phyloP scores from a whole-genome alignment of 2,888 invertebrate species.

The Tillus elongatus region DNA sequence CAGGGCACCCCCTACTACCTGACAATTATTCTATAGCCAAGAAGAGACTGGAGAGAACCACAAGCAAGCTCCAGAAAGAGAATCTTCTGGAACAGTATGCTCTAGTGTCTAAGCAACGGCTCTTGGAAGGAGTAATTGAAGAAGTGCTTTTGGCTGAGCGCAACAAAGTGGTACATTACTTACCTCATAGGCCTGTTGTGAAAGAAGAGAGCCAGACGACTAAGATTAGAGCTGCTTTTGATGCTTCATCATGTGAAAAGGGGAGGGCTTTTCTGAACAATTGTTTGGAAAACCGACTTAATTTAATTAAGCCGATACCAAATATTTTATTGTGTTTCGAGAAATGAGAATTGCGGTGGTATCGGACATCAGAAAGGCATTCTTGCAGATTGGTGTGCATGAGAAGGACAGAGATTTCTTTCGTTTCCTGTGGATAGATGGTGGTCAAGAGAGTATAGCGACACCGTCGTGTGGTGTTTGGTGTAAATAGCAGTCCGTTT shows the following conservation, averaged over 20 bases:
- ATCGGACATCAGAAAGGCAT: slow-evolving; percentile 28
- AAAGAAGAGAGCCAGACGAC: slow-evolving; percentile 19
- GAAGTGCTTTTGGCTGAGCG: background rate
- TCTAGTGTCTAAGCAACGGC: slow-evolving; percentile 26
- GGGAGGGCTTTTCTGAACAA: slow-evolving; percentile 24
- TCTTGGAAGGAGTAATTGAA: slow-evolving; percentile 17
- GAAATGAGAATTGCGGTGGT: slow-evolving; percentile 19
- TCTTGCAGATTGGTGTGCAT: slow-evolving; percentile 26
- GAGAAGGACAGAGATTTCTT: slow-evolving; percentile 25
- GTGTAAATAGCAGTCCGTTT: slow-evolving; percentile 2
- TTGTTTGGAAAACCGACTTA: slow-evolving; percentile 21
- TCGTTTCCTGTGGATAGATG: slow-evolving; percentile 23
- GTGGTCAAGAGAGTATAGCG: background rate
- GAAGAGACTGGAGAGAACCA: slow-evolving; percentile 23
- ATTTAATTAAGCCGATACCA: slow-evolving; percentile 17
- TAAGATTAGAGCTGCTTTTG: slow-evolving; percentile 24
- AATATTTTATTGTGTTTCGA: slow-evolving; percentile 19
- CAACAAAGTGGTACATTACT: slow-evolving; percentile 15
- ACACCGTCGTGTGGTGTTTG: slow-evolving; percentile 8
- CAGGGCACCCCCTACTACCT: slow-evolving; percentile 27
- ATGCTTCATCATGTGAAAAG: slow-evolving; percentile 23
- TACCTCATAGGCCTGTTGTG: slow-evolving; percentile 20
- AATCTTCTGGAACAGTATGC: slow-evolving; percentile 20
- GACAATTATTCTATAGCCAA: slow-evolving; percentile 23
- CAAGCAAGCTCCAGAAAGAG: slow-evolving; percentile 20